Percentiles rank a stretch among this genome's conserved stretches.
Evolutionary conservation across 2,797 vertebrate species (phyloP).

Genomic region (Dendrocincla tyrannina): DNA sequence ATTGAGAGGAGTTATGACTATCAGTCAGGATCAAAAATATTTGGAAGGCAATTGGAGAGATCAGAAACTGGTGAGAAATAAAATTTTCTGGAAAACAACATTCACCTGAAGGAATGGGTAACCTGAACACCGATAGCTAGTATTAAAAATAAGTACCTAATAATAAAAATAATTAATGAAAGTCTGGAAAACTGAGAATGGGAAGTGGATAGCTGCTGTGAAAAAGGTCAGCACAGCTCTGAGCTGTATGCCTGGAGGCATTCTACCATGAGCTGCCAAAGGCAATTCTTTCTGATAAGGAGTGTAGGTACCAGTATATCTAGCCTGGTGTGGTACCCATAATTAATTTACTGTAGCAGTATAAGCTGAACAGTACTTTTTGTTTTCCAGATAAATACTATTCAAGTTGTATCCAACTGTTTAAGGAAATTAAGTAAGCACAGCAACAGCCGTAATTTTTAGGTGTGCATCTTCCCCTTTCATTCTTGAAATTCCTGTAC

Average conservation of each 20-base stretch:
- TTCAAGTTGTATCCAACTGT: background rate
- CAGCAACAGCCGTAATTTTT: background rate
- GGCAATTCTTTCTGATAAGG: background rate
- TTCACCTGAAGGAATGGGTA: background rate
- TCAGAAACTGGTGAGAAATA: background rate
- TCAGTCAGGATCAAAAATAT: background rate
- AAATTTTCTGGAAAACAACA: background rate
- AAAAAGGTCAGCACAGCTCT: background rate
- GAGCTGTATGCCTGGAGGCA: background rate
- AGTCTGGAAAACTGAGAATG: background rate
- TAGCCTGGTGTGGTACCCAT: background rate
- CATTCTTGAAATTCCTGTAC: background rate
- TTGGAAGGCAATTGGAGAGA: background rate
- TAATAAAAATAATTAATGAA: background rate
- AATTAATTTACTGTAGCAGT: background rate
- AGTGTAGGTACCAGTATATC: background rate
- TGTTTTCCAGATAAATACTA: background rate
- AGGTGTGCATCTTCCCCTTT: background rate
- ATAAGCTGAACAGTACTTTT: background rate
- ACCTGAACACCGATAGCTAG: background rate
- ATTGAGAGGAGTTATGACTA: background rate
- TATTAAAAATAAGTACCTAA: background rate
- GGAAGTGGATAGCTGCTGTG: background rate
- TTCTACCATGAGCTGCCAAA: background rate
- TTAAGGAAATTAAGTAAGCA: background rate